phyloP scores from a whole-genome alignment of 2,888 invertebrate genomes.

The Leptinotarsa rubiginosa region DNA sequence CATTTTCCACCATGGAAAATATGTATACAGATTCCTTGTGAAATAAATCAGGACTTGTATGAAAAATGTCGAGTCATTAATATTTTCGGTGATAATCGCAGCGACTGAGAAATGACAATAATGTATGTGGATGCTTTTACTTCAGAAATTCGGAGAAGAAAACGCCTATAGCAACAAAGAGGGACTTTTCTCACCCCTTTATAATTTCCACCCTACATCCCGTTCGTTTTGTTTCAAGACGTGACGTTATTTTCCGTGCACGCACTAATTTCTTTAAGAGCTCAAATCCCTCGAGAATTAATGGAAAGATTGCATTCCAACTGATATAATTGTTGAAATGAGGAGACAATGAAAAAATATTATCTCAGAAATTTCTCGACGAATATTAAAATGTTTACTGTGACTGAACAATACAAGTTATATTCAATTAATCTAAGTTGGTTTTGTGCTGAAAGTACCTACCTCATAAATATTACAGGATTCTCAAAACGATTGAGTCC shows the following conservation, averaged over 20 bases:
- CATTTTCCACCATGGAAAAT: constrained; percentile 59
- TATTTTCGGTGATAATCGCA: constrained; percentile 68
- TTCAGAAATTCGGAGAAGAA: constrained; percentile 56
- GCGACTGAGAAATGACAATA: constrained; percentile 66
- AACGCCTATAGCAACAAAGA: constrained; percentile 56
- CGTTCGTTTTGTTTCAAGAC: constrained; percentile 64
- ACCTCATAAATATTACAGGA: no score
- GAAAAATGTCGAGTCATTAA: constrained; percentile 66
- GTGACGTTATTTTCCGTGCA: constrained; percentile 62
- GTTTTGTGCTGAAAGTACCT: no score
- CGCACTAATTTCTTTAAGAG: constrained; percentile 64
- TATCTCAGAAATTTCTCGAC: neutral
- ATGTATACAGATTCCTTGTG: constrained; percentile 63
- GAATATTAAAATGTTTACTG: constrained; percentile 8
- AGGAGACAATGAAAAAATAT: constrained; percentile 31
- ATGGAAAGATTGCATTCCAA: constrained; percentile 60
- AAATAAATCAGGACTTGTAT: constrained; percentile 65
- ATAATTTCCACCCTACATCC: constrained; percentile 58
- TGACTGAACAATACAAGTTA: neutral
- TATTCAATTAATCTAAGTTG: no score
- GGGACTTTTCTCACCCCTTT: constrained; percentile 54
- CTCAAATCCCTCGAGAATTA: constrained; percentile 60
- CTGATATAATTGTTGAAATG: constrained; percentile 50
- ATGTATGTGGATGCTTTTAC: constrained; percentile 64
- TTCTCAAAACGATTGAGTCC: no score